Evolutionary conservation across 2,797 vertebrate genomes (phyloP).

Genomic region (Urophycis tenuis): DNA sequence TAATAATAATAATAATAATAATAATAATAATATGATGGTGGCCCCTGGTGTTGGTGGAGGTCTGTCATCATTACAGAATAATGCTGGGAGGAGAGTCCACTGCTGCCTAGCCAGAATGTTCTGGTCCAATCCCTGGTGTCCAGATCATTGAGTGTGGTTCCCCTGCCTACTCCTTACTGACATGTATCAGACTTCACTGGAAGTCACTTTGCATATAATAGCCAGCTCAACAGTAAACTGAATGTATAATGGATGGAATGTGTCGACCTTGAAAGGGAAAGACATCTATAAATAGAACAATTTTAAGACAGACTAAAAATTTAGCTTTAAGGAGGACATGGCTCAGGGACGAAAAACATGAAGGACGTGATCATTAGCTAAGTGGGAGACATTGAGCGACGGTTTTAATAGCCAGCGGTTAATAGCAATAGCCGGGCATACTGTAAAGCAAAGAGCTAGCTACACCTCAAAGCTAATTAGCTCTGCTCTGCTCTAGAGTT

Average conservation of each 20-base stretch:
- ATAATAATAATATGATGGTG: no score
- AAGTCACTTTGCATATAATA: neutral
- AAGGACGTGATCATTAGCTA: neutral
- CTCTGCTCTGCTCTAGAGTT: constrained; percentile 18
- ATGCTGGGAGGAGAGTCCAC: neutral
- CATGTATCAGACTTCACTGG: neutral
- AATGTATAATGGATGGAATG: neutral
- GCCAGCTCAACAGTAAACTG: neutral
- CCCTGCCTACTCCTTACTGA: neutral
- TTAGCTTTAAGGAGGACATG: neutral
- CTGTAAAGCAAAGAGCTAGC: constrained; percentile 14
- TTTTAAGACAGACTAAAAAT: neutral
- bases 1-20: no score
- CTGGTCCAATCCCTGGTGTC: neutral
- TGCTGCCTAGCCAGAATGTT: neutral
- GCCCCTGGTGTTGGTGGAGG: neutral
- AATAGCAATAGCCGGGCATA: neutral
- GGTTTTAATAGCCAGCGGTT: neutral
- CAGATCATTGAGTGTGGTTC: neutral
- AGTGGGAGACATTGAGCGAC: neutral
- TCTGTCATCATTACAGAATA: neutral
- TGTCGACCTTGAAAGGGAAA: neutral
- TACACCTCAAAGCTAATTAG: constrained; percentile 29
- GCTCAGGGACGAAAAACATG: neutral
- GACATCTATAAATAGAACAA: neutral